These are phyloP conservation scores for Carettochelys insculpta DNA, from an alignment of 2,113 vertebrate species.

Conservation along the genomic window DNA sequence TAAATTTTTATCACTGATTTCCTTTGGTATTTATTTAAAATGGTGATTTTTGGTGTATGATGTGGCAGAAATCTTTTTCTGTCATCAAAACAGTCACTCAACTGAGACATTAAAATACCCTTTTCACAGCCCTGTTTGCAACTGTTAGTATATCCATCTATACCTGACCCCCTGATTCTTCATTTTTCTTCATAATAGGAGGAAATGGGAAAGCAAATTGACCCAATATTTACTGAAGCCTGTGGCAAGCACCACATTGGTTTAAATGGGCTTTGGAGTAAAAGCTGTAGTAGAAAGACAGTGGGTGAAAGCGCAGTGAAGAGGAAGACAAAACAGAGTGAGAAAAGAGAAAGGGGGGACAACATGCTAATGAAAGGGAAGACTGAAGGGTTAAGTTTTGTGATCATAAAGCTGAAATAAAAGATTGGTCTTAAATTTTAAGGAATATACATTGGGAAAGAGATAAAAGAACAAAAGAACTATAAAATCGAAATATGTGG, in stretches of 20 bases:
- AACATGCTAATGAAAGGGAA: background rate
- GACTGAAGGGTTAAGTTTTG: background rate
- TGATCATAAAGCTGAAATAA: background rate
- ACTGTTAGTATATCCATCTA: background rate
- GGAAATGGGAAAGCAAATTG: background rate
- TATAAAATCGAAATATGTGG: background rate
- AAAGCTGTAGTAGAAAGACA: background rate
- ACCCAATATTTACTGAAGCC: background rate
- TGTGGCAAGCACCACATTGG: background rate
- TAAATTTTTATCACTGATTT: constrained; percentile 4
- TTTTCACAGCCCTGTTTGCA: background rate
- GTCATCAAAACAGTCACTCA: constrained; percentile 15
- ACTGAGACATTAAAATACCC: background rate
- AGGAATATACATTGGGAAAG: background rate
- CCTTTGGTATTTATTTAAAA: background rate
- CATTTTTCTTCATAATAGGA: background rate
- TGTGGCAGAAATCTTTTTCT: background rate
- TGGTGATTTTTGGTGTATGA: background rate
- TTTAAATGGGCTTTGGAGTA: background rate
- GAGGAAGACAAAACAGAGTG: background rate
- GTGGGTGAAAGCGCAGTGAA: background rate
- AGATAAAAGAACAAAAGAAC: background rate
- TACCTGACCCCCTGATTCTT: background rate
- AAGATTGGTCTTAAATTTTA: background rate
- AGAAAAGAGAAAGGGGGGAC: background rate